phyloP scores from a whole-genome alignment of 2,113 vertebrate species.

The Myocastor coypus region DNA sequence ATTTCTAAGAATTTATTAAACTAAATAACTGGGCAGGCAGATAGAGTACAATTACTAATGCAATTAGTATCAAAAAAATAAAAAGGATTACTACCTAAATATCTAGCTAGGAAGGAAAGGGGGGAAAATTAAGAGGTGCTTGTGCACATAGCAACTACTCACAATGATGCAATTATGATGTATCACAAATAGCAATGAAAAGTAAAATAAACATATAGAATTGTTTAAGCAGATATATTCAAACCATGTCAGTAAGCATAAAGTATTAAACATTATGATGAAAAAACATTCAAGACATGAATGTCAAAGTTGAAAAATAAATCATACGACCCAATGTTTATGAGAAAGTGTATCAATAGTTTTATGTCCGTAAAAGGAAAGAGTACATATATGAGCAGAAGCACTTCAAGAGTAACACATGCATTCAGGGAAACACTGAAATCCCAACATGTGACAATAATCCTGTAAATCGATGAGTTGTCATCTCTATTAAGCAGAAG shows the following conservation, averaged over 20 bases:
- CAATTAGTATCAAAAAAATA: constrained; percentile 7
- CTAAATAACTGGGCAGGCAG: neutral
- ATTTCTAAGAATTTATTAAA: constrained; percentile 47
- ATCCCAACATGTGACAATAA: neutral
- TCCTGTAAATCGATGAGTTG: neutral
- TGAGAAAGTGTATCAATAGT: neutral
- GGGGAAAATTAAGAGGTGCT: neutral
- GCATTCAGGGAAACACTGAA: neutral
- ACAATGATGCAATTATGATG: neutral
- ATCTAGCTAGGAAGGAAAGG: neutral
- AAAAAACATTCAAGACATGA: neutral
- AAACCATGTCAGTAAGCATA: neutral
- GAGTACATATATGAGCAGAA: neutral
- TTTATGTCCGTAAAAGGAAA: neutral
- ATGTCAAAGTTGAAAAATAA: constrained; percentile 29
- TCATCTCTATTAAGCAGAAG: neutral
- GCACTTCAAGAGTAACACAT: neutral
- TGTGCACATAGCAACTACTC: neutral
- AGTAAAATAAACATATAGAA: neutral
- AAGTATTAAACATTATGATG: neutral
- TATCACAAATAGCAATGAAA: neutral
- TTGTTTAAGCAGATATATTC: neutral
- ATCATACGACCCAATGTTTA: neutral
- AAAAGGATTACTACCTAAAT: neutral
- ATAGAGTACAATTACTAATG: neutral